Percentiles rank a stretch among this genome's conserved stretches.
Evolutionary conservation across 1,140 invertebrate genomes (phyloP).

Genomic region (Platyura marginata): DNA sequence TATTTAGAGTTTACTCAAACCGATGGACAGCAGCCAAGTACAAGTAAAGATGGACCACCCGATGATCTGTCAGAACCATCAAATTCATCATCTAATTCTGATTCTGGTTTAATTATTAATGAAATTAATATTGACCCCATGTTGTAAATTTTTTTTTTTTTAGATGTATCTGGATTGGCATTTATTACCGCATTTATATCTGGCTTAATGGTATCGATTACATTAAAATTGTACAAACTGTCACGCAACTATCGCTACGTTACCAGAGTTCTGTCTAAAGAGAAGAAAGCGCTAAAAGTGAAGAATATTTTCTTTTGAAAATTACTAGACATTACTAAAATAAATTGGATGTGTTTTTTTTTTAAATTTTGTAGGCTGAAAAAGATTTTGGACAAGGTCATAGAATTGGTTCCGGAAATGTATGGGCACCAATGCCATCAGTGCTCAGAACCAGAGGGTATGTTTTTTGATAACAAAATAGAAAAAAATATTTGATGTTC

Average conservation of each 20-base stretch:
- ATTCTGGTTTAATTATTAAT: no score
- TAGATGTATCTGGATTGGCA: not conserved
- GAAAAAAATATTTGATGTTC: no score
- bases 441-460: not conserved
- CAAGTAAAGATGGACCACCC: no score
- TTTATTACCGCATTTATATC: not conserved
- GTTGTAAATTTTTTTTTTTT: no score
- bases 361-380: not conserved
- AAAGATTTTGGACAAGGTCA: constrained; percentile 2
- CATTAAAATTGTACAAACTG: constrained; percentile 65
- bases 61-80: not conserved
- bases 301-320: no score
- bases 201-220: constrained; percentile 75
- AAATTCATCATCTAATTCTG: no score
- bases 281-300: constrained; percentile 68
- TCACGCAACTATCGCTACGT: constrained; percentile 90
- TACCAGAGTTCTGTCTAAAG: constrained; percentile 51
- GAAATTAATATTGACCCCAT: no score
- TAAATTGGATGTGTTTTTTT: no score
- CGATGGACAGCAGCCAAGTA: constrained; percentile 2
- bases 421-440: constrained; percentile 3
- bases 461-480: no score
- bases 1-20: not conserved
- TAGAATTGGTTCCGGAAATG: constrained; percentile 1
- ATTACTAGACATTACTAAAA: no score